Percentiles rank a stretch among this genome's conserved stretches.
Conservation (phyloP, 2,888 invertebrate species). For the Stenodema calcarata region DNA sequence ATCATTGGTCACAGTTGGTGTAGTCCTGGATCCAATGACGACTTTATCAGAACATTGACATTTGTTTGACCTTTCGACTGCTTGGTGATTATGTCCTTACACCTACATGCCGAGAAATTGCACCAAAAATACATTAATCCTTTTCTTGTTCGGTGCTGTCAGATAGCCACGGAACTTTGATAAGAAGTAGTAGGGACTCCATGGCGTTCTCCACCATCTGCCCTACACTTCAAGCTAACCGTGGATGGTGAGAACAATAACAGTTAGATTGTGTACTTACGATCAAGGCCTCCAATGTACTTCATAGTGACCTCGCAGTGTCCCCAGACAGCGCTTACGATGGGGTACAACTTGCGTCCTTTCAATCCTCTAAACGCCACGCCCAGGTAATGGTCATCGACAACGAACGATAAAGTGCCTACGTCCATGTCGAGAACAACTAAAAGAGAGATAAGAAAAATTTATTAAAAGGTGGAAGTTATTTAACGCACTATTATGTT, state of each 20-base stretch:
- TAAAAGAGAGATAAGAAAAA: conserved; percentile 59
- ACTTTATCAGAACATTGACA: too few relatives aligned
- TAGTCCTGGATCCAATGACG: too few relatives aligned
- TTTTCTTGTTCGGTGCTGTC: too few relatives aligned
- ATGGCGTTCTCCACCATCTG: too few relatives aligned
- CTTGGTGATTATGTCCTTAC: too few relatives aligned
- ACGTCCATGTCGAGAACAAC: conserved; percentile 99
- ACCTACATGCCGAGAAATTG: too few relatives aligned
- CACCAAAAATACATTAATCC: too few relatives aligned
- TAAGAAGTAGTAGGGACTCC: too few relatives aligned
- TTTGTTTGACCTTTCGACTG: too few relatives aligned
- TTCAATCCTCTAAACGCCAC: conserved; percentile 96
- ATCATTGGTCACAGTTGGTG: too few relatives aligned
- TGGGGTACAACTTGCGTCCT: conserved; percentile 96
- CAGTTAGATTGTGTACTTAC: conserved; percentile 72
- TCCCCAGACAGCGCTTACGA: conserved; percentile 99
- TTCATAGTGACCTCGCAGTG: conserved; percentile 99
- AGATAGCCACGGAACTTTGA: too few relatives aligned
- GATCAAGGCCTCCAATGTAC: conserved; percentile 97
- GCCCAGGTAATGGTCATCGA: conserved; percentile 95
- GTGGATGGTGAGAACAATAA: not conserved
- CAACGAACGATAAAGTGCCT: conserved; percentile 97
- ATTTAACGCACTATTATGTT: not conserved
- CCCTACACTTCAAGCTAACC: too few relatives aligned
- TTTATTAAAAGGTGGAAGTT: not conserved